Evolutionary conservation across 1,140 invertebrate genomes (phyloP).

Genomic region (Drosophila funebris): DNA sequence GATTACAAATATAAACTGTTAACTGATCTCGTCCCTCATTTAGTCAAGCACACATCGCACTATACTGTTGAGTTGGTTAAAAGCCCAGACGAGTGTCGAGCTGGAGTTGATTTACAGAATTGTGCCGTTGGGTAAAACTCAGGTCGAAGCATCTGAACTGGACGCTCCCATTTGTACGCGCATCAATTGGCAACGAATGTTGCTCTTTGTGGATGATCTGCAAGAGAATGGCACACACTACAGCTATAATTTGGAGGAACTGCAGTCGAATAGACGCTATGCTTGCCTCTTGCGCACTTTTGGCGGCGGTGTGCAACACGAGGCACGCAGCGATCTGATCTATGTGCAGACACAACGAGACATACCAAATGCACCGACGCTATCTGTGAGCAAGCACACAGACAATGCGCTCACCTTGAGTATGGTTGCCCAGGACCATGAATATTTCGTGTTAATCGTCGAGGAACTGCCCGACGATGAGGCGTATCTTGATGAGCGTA

Average conservation of each 20-base stretch:
- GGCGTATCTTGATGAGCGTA: constrained; percentile 53
- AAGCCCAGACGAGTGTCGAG: constrained; percentile 55
- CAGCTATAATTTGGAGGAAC: constrained; percentile 34
- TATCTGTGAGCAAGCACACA: constrained; percentile 47
- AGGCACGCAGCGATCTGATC: constrained; percentile 68
- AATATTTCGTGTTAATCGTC: constrained; percentile 50
- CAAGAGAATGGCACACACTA: constrained; percentile 61
- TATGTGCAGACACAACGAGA: constrained; percentile 60
- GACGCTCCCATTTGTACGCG: constrained; percentile 68
- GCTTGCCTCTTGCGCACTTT: constrained; percentile 68
- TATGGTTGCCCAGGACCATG: constrained; percentile 25
- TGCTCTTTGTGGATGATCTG: constrained; percentile 66
- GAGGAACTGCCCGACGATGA: constrained; percentile 55
- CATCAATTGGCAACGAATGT: constrained; percentile 63
- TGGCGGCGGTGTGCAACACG: constrained; percentile 42
- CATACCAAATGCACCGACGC: constrained; percentile 53
- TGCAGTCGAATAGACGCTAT: constrained; percentile 60
- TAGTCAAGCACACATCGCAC: constrained; percentile 57
- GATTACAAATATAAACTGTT: background rate
- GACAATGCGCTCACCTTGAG: constrained; percentile 54
- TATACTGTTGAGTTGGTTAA: constrained; percentile 54
- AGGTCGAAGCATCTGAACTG: constrained; percentile 55
- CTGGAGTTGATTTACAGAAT: constrained; percentile 63
- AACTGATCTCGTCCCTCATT: background rate
- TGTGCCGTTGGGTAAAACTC: constrained; percentile 11